Conservation (phyloP, 35 echinoderm and acorn worm species). For the Ophiothrix spiculata region DNA sequence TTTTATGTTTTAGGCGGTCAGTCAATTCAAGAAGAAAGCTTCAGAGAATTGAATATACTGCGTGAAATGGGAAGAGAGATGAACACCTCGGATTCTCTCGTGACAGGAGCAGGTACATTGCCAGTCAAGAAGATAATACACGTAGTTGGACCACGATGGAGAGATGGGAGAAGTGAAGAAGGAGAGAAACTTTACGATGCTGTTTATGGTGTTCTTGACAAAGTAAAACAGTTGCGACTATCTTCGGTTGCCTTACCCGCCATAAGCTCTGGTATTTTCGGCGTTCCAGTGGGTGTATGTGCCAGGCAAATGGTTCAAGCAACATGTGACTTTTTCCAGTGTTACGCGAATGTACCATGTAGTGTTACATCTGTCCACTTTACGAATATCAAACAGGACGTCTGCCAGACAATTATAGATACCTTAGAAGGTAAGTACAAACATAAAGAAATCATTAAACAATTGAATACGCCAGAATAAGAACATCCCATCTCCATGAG, state of each 20-base stretch:
- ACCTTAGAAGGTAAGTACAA: too few species aligned
- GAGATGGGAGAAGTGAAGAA: neutral
- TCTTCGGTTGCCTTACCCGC: slow-evolving; percentile 35
- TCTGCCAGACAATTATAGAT: neutral
- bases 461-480: too few species aligned
- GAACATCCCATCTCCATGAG: too few species aligned
- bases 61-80: slow-evolving; percentile 6
- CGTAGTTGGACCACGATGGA: slow-evolving; percentile 27
- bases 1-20: slow-evolving; percentile 24
- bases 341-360: neutral
- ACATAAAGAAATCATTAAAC: too few species aligned
- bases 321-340: neutral
- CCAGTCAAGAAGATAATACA: slow-evolving; percentile 44
- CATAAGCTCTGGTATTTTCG: slow-evolving; percentile 43
- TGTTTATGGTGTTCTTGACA: neutral
- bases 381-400: neutral
- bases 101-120: slow-evolving; percentile 10
- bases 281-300: slow-evolving; percentile 27
- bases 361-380: neutral
- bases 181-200: neutral
- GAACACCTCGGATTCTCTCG: neutral
- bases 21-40: slow-evolving; percentile 29
- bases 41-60: neutral
- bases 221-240: neutral
- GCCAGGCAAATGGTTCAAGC: slow-evolving; percentile 17